Conservation (phyloP, 2,797 vertebrate genomes). For the Tokudaia muenninki region DNA sequence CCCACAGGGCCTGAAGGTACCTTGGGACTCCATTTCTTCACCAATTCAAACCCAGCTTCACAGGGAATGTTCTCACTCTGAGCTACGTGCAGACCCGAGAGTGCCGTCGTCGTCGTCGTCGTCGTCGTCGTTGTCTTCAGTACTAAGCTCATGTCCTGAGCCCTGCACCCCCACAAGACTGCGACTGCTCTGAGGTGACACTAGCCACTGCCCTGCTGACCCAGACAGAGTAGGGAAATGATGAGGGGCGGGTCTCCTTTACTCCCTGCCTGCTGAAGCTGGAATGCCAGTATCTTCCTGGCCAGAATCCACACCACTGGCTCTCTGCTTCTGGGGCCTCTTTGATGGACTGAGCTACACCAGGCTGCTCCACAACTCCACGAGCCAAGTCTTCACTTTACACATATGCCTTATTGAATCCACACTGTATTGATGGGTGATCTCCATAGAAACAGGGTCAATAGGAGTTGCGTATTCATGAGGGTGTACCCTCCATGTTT, state of each 20-base stretch:
- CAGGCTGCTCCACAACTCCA: neutral
- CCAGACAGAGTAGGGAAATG: too few species aligned
- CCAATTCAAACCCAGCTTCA: neutral
- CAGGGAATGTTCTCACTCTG: neutral
- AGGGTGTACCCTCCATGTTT: too few species aligned
- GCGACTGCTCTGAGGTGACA: neutral
- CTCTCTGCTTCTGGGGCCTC: neutral
- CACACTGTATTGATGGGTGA: neutral
- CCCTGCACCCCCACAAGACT: neutral
- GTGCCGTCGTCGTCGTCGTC: fast-evolving
- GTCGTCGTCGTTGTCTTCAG: fast-evolving
- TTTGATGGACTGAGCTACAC: fast-evolving
- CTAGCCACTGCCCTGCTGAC: too few species aligned
- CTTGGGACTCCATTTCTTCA: neutral
- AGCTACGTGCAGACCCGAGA: fast-evolving
- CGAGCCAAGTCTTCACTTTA: neutral
- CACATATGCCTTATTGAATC: neutral
- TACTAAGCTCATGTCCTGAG: neutral
- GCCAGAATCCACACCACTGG: too few species aligned
- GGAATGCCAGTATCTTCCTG: neutral
- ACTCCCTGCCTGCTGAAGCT: neutral
- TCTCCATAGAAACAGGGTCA: neutral
- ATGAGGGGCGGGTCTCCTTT: neutral
- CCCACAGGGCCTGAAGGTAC: too few species aligned
- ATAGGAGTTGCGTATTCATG: neutral